Percentiles rank a stretch among this genome's conserved stretches.
These are phyloP conservation scores for Cephus runcator DNA, from an alignment of 2,888 invertebrate genomes.

Conservation along the genomic window DNA sequence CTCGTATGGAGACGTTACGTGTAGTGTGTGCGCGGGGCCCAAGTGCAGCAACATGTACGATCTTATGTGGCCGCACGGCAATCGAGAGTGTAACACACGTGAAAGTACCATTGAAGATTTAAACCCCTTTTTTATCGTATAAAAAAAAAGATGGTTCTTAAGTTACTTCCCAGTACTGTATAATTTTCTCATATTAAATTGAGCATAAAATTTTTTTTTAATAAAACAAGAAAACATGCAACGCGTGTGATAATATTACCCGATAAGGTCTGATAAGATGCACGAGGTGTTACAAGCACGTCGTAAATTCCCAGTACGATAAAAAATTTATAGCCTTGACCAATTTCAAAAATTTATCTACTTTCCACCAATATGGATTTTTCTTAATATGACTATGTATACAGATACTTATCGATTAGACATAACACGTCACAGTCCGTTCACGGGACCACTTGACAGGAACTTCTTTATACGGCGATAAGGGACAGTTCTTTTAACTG, in stretches of 20 bases:
- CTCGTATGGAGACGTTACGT: slow-evolving; percentile 60
- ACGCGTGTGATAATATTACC: not conserved
- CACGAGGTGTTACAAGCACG: not conserved
- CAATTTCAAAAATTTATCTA: not conserved
- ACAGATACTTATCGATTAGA: not conserved
- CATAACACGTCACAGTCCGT: not conserved
- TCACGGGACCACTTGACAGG: not conserved
- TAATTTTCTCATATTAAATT: not conserved
- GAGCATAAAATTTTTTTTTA: too few relatives aligned
- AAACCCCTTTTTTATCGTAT: not conserved
- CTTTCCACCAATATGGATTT: not conserved
- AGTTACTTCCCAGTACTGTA: not conserved
- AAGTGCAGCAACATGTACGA: not conserved
- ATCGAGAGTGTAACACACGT: not conserved
- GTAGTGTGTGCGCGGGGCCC: slow-evolving; percentile 25
- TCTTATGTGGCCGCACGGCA: not conserved
- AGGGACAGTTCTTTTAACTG: not conserved
- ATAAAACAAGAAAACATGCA: not conserved
- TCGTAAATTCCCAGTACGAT: not conserved
- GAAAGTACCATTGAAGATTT: not conserved
- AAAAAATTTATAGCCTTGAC: not conserved
- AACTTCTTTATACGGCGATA: not conserved
- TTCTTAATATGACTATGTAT: not conserved
- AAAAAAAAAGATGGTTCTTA: not conserved
- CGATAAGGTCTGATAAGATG: not conserved